Conservation (phyloP, 2,888 invertebrate genomes). For the Diachrysia chrysitis region DNA sequence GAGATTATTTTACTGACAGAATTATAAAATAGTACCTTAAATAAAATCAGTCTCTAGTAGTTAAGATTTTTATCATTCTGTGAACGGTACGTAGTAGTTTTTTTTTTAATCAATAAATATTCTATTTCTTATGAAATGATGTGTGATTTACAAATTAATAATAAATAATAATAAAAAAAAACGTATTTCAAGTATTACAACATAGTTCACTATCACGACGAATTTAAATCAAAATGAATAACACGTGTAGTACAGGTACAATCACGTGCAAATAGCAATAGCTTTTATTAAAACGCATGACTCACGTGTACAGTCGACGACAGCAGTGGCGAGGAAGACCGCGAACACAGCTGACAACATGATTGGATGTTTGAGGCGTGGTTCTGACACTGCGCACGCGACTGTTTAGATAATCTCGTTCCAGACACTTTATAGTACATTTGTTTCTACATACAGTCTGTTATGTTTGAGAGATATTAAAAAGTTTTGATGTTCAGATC, state of each 20-base stretch:
- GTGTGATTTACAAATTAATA: too few species aligned
- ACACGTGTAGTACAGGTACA: neutral
- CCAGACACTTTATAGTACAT: constrained; percentile 63
- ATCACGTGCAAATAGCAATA: neutral
- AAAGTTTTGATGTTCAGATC: too few species aligned
- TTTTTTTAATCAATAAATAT: too few species aligned
- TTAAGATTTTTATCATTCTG: too few species aligned
- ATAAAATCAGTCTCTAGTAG: too few species aligned
- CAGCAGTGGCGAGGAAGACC: constrained; percentile 33
- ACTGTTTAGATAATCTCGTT: constrained; percentile 57
- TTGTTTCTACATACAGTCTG: constrained; percentile 62
- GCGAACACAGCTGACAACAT: constrained; percentile 55
- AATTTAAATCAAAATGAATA: neutral
- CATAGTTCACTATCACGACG: too few species aligned
- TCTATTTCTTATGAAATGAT: too few species aligned
- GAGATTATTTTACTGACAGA: neutral
- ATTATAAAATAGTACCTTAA: too few species aligned
- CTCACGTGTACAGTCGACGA: constrained; percentile 55
- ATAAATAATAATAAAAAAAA: too few species aligned
- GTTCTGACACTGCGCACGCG: constrained; percentile 47
- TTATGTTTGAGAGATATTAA: too few species aligned
- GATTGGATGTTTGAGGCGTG: constrained; percentile 31
- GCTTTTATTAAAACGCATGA: constrained; percentile 11
- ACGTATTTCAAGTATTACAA: too few species aligned
- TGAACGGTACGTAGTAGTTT: too few species aligned